Evolutionary conservation across 2,888 invertebrate genomes (phyloP).

Genomic region (Erannis defoliaria): DNA sequence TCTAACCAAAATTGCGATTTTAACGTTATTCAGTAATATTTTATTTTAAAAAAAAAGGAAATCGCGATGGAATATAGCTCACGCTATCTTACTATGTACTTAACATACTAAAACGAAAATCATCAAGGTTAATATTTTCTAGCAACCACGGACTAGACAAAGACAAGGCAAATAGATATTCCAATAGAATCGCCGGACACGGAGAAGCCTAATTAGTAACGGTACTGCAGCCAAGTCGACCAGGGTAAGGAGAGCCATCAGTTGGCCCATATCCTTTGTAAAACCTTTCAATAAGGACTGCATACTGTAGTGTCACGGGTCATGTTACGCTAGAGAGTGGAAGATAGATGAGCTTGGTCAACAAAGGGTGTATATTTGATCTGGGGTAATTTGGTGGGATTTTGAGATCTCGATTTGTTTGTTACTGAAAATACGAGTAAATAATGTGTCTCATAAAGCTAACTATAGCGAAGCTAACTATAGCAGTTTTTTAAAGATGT

Average conservation of each 20-base stretch:
- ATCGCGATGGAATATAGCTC: too few species aligned
- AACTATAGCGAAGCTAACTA: neutral
- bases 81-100: too few species aligned
- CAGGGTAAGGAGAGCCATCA: conserved; percentile 43
- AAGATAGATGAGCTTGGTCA: conserved; percentile 43
- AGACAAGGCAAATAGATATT: neutral
- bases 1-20: too few species aligned
- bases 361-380: conserved; percentile 53
- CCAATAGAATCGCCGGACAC: conserved; percentile 22
- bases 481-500: neutral
- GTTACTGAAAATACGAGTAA: neutral
- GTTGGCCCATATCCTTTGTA: conserved; percentile 38
- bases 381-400: conserved; percentile 11
- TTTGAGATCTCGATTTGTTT: neutral
- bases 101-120: neutral
- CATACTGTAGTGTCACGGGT: conserved; percentile 38
- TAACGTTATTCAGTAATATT: too few species aligned
- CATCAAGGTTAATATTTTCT: neutral
- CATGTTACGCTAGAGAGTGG: conserved; percentile 39
- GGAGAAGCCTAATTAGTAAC: conserved; percentile 49
- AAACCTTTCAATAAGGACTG: conserved; percentile 30
- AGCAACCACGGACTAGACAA: neutral
- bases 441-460: neutral
- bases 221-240: conserved; percentile 29
- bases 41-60: too few species aligned